Evolutionary conservation across 1,140 invertebrate genomes (phyloP), one percentile per base, ranked within the genome.

Genomic region (Schlechtendalia chinensis): DNA sequence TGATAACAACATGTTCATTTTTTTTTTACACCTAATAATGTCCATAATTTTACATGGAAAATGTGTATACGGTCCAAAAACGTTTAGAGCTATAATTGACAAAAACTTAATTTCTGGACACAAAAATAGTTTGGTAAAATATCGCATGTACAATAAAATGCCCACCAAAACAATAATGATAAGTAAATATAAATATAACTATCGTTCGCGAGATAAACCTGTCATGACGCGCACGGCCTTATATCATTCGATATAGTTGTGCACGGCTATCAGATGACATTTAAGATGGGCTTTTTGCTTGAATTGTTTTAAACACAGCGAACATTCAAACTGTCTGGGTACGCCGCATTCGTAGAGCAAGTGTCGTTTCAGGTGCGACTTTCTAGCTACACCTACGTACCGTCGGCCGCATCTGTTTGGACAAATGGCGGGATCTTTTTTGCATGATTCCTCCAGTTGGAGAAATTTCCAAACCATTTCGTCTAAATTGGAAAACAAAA

Each of bases 341-440:
- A 88, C 87, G 47, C 88, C 88, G 81, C 89, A 90, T 80, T 89
- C 88, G 72, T 88, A 87, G 22, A 87, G 85, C n/a, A 88, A 83
- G 81, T 90, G 89, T 6, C 83, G 63, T 22, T 81, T 74, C 5
- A 82, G 19, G 27, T 88, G 87, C 32, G 86, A 85, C 54, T 86
- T 86, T 81, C 86, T 85, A 1, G 84, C 84, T 11, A 61, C 74
- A 8, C 82, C 72, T 39, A 82, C 82, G 82, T 89, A 89, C 24
- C 83, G 83, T 71, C 85, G 85, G 16, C 82, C 81, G 22, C 80
- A 82, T 29, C 39, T 61, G 27, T 81, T 81, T 2, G 81, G 81
- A 56, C 72, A 81, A 8, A 75, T 14, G 22, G 50, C 59, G 0
- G 79, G 79, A 10, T 80, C 79, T 11, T 53, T 11, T 10, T 80